Evolutionary conservation across 2,888 invertebrate genomes (phyloP), one percentile per base, ranked within the genome.

Genomic region (Venusia cambrica): DNA sequence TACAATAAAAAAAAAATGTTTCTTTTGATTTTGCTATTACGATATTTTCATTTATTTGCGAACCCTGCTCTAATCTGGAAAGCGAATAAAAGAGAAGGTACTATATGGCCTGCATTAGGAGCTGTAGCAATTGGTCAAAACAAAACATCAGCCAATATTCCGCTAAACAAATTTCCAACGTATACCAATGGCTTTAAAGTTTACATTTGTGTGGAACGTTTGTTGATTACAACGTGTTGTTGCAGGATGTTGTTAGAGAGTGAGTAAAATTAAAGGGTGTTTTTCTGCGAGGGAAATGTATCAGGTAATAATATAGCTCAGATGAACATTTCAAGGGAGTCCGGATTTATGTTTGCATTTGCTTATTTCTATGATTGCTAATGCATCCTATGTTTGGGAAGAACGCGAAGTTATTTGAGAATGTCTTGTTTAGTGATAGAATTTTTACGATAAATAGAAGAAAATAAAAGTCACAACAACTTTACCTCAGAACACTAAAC

Each of bases 261-360:
- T 60, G 64, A 62, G 72, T 66, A 64, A 73, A 73, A 73, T 73
- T 72, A 73, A 67, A 71, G 72, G 68, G 69, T 69, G 71, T 72
- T 73, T 72, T 73, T 75, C 70, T 68, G 58, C 57, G 49, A 59
- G 59, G 65, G 63, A 64, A 75, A 72, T 67, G 68, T 73, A 74
- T 77, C 70, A 72, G 69, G 70, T 75, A 73, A 69, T 73, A 75
- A 70, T 70, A 70, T 58, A 68, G 62, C 62, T 60, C 38, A 66
- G 63, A 70, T 69, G 71, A 71, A 57, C 62, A 63, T 64, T 73
- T 64, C 62, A 62, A 49, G 61, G 62, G 63, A 59, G 65, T 61
- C 42, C 45, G 52, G 59, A 65, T 68, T 68, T 68, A 62, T 68
- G 59, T 60, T 62, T 57, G 61, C 54, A 51, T 56, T 50, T 45